A percentile compares a stretch with the other conserved stretches of the same genome.
Evolutionary conservation across 2,888 invertebrate species (phyloP).

Genomic region (Pseudococcus viburni): DNA sequence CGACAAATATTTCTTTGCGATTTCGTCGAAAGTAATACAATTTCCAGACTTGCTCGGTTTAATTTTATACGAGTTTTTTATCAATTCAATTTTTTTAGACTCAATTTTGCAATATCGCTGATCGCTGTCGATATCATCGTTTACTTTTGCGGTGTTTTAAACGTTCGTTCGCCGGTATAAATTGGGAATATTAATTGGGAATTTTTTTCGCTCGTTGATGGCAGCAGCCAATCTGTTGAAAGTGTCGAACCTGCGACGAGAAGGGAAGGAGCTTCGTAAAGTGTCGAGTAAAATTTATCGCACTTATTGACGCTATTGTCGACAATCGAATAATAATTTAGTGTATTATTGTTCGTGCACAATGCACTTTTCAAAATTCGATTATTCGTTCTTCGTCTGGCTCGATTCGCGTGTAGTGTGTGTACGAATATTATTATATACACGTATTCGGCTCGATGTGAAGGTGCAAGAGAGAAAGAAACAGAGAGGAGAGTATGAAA

Average conservation of each 20-base stretch:
- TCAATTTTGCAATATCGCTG: not conserved
- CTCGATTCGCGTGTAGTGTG: not conserved
- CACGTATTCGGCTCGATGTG: not conserved
- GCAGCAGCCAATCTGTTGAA: not conserved
- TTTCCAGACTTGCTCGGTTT: not conserved
- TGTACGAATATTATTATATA: not conserved
- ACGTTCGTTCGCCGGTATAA: not conserved
- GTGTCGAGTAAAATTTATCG: not conserved
- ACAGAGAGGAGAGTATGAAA: not conserved
- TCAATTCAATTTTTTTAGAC: not conserved
- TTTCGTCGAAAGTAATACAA: not conserved
- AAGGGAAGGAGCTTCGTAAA: too few relatives aligned
- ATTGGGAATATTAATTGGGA: not conserved
- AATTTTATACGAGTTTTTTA: not conserved
- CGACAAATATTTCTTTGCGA: constrained; percentile 14
- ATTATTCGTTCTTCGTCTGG: not conserved
- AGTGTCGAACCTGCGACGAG: not conserved
- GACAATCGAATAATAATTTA: constrained; percentile 45
- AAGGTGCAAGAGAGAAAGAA: not conserved
- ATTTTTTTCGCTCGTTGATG: not conserved
- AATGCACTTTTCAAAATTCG: constrained; percentile 45
- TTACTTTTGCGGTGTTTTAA: not conserved
- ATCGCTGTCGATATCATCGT: not conserved
- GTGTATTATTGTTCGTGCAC: constrained; percentile 33
- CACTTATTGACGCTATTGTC: constrained; percentile 38